Evolutionary conservation across 2,113 vertebrate genomes (phyloP), one percentile per base, ranked within the genome.

Genomic region (Variabilichromis moorii): DNA sequence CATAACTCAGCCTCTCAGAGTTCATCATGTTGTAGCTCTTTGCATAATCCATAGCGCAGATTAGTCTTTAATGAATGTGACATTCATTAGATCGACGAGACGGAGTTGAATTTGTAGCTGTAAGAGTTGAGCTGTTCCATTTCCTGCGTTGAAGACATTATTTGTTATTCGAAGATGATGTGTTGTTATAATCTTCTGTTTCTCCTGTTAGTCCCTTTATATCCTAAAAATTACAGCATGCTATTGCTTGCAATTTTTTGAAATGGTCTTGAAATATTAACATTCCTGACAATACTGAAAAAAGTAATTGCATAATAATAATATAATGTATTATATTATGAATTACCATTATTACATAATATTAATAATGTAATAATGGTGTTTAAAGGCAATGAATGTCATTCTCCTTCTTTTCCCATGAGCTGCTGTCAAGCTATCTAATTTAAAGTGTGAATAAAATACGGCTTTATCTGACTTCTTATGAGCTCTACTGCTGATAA

Each of bases 11-110:
- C 21, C 9, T 61, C 61, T 40, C 80, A 8, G 14, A 42, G n/a
- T 63, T 86, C 68, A 54, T 76, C 81, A 3, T 16, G 42, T 54
- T 54, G 84, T 63, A 19, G 73, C 26, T 81, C 84, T 81, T 91
- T 88, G 35, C 79, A 91, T 87, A 89, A 91, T 91, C 88, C 81
- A 83, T 9, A 35, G 21, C 28, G 1, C 66, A 21, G 17, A 82
- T 85, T 83, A 59, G 24, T 45, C 54, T 79, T 19, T 89, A n/a
- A 3, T 31, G 13, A 7, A 24, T 54, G 16, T 40, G 16, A 50
- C 53, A 4, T 16, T 13, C n/a, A 24, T 78, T 31, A 31, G 73
- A 50, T 51, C 19, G 45, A 78, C 10, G 16, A 78, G 73, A 47
- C 1, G 2, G 68, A 73, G 68, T 2, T 73, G 5, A 73, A 26